phyloP scores from a whole-genome alignment of 2,888 invertebrate genomes.

The Linnaemya tessellans region DNA sequence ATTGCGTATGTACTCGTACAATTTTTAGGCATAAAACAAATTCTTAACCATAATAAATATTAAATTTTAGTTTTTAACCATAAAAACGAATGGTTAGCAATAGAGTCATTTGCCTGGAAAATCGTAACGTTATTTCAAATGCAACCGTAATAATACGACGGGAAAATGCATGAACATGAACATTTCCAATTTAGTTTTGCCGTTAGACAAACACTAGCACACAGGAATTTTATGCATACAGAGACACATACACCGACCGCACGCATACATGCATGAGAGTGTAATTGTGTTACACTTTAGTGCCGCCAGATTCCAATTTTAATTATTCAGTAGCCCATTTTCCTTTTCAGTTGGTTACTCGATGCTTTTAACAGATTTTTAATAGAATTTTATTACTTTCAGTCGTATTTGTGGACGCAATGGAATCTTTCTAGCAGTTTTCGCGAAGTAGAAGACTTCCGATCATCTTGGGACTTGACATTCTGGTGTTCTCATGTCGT shows the following conservation, averaged over 20 bases:
- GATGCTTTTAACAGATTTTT: neutral
- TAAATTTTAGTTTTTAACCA: conserved; percentile 36
- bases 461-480: too few relatives aligned
- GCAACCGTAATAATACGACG: neutral
- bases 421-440: too few relatives aligned
- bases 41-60: conserved; percentile 13
- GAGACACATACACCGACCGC: neutral
- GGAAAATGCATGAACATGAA: conserved; percentile 48
- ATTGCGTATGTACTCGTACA: neutral
- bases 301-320: neutral
- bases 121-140: conserved; percentile 29
- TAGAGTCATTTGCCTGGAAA: conserved; percentile 51
- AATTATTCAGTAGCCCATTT: neutral
- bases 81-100: conserved; percentile 30
- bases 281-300: neutral
- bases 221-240: neutral
- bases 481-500: too few relatives aligned
- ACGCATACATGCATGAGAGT: neutral
- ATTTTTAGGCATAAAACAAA: conserved; percentile 44
- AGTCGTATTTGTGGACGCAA: too few relatives aligned
- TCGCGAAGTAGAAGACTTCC: too few relatives aligned
- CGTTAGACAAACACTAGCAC: neutral
- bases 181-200: conserved; percentile 36
- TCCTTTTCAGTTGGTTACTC: neutral
- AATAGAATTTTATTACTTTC: too few relatives aligned